Evolutionary conservation across 2,797 vertebrate species (phyloP), one percentile per base, ranked within the genome.

Genomic region (Tangara arthus): DNA sequence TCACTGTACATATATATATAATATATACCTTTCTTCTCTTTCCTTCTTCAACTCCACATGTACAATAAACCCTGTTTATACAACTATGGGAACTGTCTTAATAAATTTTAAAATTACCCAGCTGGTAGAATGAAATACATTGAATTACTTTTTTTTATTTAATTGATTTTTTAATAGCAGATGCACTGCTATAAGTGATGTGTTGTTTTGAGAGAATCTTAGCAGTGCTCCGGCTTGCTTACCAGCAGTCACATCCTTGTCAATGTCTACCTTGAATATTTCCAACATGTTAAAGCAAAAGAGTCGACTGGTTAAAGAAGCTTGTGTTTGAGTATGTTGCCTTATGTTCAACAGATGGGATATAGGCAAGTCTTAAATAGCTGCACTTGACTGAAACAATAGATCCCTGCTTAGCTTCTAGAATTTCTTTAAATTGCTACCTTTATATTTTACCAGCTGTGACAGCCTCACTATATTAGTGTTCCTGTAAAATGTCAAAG

Each of bases 1-100:
- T 95, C 95, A 93, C 90, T 98, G 97, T 97, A 96, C 93, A 96
- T 96, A 96, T 95, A 97, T 96, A 97, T 97, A 97, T 92, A 94
- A 96, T 95, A 96, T 92, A 96, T 96, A 96, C 96, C 95, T 92
- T 94, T 87, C 87, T 94, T 89, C 92, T 96, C 86, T 94, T 95
- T 96, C 70, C 47, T 96, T 71, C 90, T 89, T 73, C 92, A 96
- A 92, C 57, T 87, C 93, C 96, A 97, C 55, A 28, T 97, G 97
- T 97, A 96, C 92, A 98, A 96, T 97, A 98, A 97, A 97, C 56
- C 88, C 96, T 97, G 95, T 97, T 97, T 97, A 96, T 97, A 95
- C 94, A 93, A 95, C 82, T 95, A 82, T 53, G 83, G 86, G 86
- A 94, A 94, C 86, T 95, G 95, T 96, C 95, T 83, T 96, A 96